These are phyloP conservation scores for Ariopsis seemanni DNA, from an alignment of 2,113 vertebrate species.

Conservation along the genomic window DNA sequence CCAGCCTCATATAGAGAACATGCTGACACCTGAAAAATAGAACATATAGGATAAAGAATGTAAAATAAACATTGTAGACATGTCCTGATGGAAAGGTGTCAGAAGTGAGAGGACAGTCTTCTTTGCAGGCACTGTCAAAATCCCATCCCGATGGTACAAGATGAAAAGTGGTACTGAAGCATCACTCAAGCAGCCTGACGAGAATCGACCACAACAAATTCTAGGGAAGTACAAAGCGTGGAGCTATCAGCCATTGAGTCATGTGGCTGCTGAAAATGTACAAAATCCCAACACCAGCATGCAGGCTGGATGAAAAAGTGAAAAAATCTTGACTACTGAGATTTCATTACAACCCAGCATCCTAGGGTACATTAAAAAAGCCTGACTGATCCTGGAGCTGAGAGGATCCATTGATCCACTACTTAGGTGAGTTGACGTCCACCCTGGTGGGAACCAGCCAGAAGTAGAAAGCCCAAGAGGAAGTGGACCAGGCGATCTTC, in stretches of 20 bases:
- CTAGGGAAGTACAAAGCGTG: not conserved
- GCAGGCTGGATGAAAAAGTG: not conserved
- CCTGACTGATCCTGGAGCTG: not conserved
- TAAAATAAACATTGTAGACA: not conserved
- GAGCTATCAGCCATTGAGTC: not conserved
- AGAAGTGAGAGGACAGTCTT: not conserved
- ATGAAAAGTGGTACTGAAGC: not conserved
- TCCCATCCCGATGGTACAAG: not conserved
- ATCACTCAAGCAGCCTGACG: not conserved
- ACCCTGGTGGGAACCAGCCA: not conserved
- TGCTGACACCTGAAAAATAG: not conserved
- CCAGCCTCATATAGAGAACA: not conserved
- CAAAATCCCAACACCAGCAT: not conserved
- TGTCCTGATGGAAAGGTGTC: not conserved
- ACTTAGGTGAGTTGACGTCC: not conserved
- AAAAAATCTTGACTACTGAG: not conserved
- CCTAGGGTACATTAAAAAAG: not conserved
- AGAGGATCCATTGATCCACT: not conserved
- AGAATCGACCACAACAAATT: not conserved
- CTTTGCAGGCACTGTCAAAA: not conserved
- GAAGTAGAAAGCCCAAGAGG: not conserved
- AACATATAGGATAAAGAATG: not conserved
- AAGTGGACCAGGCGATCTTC: not conserved
- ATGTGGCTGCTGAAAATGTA: not conserved
- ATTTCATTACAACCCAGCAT: not conserved